A percentile compares a stretch with the other conserved stretches of the same genome.
Evolutionary conservation across 1,140 invertebrate species (phyloP).

Genomic region (Pissodes strobi): DNA sequence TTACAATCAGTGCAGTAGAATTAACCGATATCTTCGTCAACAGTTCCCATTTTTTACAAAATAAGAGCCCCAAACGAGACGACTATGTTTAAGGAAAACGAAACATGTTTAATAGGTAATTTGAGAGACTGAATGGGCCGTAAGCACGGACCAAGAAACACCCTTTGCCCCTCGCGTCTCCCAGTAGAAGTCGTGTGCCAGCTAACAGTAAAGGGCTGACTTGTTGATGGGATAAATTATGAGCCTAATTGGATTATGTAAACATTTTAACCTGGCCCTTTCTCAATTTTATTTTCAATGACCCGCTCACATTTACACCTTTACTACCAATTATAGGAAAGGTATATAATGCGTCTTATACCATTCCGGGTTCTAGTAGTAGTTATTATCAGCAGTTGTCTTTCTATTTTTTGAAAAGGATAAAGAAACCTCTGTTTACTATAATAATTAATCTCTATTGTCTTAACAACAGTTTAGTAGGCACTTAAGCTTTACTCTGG

Average conservation of each 20-base stretch:
- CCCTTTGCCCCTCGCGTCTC: neutral
- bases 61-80: neutral
- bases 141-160: slow-evolving; percentile 6
- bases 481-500: no score
- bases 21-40: no score
- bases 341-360: no score
- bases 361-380: no score
- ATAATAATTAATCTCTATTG: no score
- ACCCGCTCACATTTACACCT: slow-evolving; percentile 7
- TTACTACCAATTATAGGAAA: no score
- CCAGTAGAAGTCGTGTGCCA: slow-evolving; percentile 6
- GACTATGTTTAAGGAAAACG: slow-evolving; percentile 5
- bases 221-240: slow-evolving; percentile 17
- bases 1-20: no score
- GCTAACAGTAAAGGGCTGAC: slow-evolving; percentile 2
- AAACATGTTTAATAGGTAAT: slow-evolving; percentile 10
- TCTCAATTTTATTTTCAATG: slow-evolving; percentile 11
- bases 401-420: no score
- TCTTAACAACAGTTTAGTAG: no score
- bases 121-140: slow-evolving; percentile 9
- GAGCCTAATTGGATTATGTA: slow-evolving; percentile 17
- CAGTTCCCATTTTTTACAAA: neutral
- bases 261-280: slow-evolving; percentile 13
- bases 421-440: no score
- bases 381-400: no score